A percentile compares a stretch with the other conserved stretches of the same genome.
phyloP scores from a whole-genome alignment of 1,140 invertebrate species.

The Brachionus manjavacas region DNA sequence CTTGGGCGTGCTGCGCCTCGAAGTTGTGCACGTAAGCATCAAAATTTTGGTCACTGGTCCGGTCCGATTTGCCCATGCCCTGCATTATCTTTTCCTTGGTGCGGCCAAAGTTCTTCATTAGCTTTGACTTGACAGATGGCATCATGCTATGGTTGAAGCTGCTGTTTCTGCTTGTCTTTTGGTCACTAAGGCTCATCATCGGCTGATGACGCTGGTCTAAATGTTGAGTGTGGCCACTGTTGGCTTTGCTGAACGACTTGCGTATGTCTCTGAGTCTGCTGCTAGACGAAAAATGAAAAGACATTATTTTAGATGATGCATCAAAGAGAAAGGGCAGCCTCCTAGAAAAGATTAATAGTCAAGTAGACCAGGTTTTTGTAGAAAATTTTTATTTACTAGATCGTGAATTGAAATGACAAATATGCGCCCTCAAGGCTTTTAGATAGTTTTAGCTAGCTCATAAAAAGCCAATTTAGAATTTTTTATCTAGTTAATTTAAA shows the following conservation, averaged over 20 bases:
- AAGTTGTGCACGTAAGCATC: constrained; percentile 33
- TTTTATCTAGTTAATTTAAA: background rate
- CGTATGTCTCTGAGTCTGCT: background rate
- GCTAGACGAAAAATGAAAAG: background rate
- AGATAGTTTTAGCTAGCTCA: background rate
- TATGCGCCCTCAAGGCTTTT: background rate
- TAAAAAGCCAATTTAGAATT: background rate
- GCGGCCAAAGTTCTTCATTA: constrained; percentile 25
- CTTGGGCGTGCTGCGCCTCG: constrained; percentile 27
- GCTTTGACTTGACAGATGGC: constrained; percentile 32
- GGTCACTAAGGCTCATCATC: background rate
- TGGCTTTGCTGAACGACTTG: background rate
- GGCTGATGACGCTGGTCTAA: background rate
- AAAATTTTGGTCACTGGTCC: constrained; percentile 25
- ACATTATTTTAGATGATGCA: background rate
- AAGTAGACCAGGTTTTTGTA: background rate
- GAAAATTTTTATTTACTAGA: constrained; percentile 8
- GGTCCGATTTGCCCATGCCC: constrained; percentile 38
- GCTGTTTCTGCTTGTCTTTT: background rate
- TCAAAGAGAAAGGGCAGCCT: background rate
- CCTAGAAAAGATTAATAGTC: background rate
- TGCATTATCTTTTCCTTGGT: constrained; percentile 41
- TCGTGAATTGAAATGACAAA: constrained; percentile 33
- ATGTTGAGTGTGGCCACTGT: background rate
- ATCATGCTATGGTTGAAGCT: constrained; percentile 32